These are phyloP conservation scores for Schrankia costaestrigalis DNA, from an alignment of 2,888 invertebrate genomes.

Conservation along the genomic window DNA sequence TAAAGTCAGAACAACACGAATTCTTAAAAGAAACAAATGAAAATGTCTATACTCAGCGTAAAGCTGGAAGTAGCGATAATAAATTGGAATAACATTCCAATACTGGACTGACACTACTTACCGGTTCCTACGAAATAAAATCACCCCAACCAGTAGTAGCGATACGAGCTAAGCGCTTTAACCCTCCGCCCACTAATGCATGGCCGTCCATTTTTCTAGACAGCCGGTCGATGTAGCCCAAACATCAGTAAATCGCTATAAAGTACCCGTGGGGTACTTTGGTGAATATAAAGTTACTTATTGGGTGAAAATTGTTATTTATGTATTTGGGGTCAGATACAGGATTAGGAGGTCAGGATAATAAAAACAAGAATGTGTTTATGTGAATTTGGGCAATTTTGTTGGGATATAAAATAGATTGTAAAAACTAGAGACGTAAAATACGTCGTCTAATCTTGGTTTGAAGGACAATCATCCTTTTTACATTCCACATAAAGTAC, in stretches of 20 bases:
- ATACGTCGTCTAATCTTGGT: too few relatives aligned
- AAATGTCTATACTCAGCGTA: too few relatives aligned
- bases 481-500: too few relatives aligned
- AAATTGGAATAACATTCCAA: too few relatives aligned
- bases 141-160: constrained; percentile 36
- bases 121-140: constrained; percentile 38
- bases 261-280: constrained; percentile 48
- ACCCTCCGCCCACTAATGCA: constrained; percentile 59
- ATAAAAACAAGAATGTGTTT: constrained; percentile 27
- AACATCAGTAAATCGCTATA: constrained; percentile 64
- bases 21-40: too few relatives aligned
- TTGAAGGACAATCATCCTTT: too few relatives aligned
- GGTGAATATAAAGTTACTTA: constrained; percentile 36
- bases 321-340: constrained; percentile 22
- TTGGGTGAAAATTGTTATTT: constrained; percentile 32
- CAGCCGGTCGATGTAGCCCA: constrained; percentile 52
- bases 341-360: constrained; percentile 15
- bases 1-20: too few relatives aligned
- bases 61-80: too few relatives aligned
- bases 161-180: constrained; percentile 51
- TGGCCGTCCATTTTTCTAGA: constrained; percentile 62
- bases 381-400: constrained; percentile 15
- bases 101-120: constrained; percentile 20
- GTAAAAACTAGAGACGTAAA: neutral
- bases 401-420: neutral